These are phyloP conservation scores for Odocoileus virginianus DNA, from an alignment of 2,113 vertebrate genomes.

Conservation along the genomic window DNA sequence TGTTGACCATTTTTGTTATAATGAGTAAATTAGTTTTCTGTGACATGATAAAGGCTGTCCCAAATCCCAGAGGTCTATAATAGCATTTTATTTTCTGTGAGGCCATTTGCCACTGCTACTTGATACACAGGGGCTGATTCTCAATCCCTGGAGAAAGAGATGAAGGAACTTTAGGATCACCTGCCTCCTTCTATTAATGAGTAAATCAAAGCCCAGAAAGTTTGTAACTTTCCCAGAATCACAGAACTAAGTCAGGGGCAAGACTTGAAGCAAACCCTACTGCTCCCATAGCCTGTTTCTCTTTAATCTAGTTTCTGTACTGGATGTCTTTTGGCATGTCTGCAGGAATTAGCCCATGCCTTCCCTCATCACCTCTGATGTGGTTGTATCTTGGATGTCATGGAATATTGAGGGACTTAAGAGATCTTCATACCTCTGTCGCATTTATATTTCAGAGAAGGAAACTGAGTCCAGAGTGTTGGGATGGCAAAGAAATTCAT, in stretches of 20 bases:
- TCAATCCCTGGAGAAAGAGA: not conserved
- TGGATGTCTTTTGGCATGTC: not conserved
- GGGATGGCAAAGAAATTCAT: not conserved
- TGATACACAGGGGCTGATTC: not conserved
- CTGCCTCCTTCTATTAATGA: not conserved
- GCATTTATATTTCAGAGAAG: not conserved
- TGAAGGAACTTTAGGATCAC: not conserved
- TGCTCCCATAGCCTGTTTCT: not conserved
- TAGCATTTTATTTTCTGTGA: conserved; percentile 31
- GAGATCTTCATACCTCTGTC: not conserved
- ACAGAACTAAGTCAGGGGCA: not conserved
- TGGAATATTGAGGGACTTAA: not conserved
- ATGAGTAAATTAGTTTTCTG: not conserved
- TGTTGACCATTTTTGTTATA: not conserved
- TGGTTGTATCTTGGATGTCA: not conserved
- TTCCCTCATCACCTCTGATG: not conserved
- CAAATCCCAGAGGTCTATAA: not conserved
- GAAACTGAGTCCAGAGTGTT: conserved; percentile 7
- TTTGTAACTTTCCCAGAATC: not conserved
- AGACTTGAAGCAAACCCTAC: not conserved
- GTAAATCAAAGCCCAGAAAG: not conserved
- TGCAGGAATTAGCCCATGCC: not conserved
- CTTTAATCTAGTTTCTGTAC: not conserved
- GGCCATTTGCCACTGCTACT: not conserved
- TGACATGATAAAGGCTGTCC: not conserved